phyloP scores from a whole-genome alignment of 2,113 vertebrate species.

The Onychostruthus taczanowskii region DNA sequence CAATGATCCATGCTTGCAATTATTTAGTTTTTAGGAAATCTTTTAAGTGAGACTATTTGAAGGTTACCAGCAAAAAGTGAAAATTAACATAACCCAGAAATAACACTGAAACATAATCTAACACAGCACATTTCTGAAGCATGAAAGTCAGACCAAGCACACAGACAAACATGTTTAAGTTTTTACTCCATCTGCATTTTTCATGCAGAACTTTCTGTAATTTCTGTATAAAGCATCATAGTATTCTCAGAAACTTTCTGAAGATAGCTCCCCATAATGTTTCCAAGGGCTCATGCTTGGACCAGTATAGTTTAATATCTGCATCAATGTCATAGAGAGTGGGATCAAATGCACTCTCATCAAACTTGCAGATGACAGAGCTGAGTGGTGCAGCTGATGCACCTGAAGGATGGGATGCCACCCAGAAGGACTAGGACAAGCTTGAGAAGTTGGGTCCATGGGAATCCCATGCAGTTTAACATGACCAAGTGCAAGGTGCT shows the following conservation, averaged over 20 bases:
- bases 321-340: not conserved
- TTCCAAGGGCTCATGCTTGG: not conserved
- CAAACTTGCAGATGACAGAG: not conserved
- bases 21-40: not conserved
- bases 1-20: not conserved
- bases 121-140: rapidly evolving
- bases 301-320: not conserved
- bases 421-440: not conserved
- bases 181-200: not conserved
- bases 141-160: not conserved
- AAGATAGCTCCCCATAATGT: not conserved
- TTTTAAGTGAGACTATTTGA: not conserved
- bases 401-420: not conserved
- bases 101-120: not conserved
- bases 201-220: not conserved
- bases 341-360: not conserved
- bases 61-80: not conserved
- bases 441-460: not conserved
- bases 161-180: not conserved
- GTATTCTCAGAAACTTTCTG: not conserved
- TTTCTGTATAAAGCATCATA: not conserved
- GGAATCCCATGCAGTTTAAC: not conserved
- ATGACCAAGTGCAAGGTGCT: not conserved
- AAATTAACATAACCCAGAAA: not conserved
- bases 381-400: not conserved